Percentiles rank a stretch among this genome's conserved stretches.
phyloP scores from a whole-genome alignment of 2,797 vertebrate species.

The Gadopsis bispinosus region DNA sequence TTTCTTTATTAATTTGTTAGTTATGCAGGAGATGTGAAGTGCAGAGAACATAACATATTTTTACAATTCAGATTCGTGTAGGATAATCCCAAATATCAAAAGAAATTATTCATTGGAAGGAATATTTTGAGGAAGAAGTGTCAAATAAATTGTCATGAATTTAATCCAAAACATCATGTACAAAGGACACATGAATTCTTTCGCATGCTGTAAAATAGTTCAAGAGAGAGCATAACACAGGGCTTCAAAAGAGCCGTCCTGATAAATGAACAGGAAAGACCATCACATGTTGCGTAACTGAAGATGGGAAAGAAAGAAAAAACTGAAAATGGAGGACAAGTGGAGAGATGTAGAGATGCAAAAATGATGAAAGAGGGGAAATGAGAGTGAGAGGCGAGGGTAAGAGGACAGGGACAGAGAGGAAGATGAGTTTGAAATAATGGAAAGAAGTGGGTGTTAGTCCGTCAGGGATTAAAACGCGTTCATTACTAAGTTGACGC shows the following conservation, averaged over 20 bases:
- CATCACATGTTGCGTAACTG: conserved; percentile 26
- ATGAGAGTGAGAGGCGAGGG: conserved; percentile 48
- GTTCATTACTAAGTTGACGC: conserved; percentile 39
- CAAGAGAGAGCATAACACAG: not conserved
- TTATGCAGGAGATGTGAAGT: too few species aligned
- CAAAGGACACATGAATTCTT: not conserved
- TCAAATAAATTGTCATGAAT: not conserved
- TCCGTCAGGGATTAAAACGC: conserved; percentile 33
- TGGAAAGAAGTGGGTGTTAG: conserved; percentile 32
- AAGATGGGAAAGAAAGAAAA: not conserved
- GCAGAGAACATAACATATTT: not conserved
- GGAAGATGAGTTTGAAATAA: conserved; percentile 45
- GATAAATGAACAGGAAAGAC: conserved; percentile 10
- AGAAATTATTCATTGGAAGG: not conserved
- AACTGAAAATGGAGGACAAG: conserved; percentile 31
- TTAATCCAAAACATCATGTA: not conserved
- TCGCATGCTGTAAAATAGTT: not conserved
- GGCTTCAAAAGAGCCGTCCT: not conserved
- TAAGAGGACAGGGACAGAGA: conserved; percentile 48
- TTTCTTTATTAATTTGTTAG: not conserved
- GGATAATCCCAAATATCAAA: not conserved
- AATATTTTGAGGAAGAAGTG: not conserved
- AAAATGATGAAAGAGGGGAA: conserved; percentile 63
- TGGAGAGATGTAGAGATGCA: conserved; percentile 49
- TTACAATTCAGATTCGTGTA: not conserved